Evolutionary conservation across 2,113 vertebrate species (phyloP).

Genomic region (Hylia prasina): DNA sequence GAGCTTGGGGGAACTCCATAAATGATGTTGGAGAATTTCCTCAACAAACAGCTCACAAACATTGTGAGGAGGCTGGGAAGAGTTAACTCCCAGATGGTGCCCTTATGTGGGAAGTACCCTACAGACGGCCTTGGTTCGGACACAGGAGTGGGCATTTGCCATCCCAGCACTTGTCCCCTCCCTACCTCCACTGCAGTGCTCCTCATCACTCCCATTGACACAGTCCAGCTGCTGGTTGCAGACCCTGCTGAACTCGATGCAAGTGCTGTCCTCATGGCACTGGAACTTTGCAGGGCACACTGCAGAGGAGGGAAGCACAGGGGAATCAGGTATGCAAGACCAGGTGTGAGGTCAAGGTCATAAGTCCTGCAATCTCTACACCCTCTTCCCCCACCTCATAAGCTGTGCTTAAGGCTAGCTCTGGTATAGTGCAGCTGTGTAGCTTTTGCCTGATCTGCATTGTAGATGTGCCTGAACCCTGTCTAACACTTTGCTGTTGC

Average conservation of each 20-base stretch:
- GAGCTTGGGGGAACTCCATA: not conserved
- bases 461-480: not conserved
- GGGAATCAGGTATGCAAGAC: not conserved
- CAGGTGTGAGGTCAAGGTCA: not conserved
- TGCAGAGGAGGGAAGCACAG: not conserved
- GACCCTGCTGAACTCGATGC: slow-evolving; percentile 82
- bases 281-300: slow-evolving; percentile 88
- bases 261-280: slow-evolving; percentile 84
- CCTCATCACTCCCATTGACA: slow-evolving; percentile 78
- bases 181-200: slow-evolving; percentile 82
- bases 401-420: not conserved
- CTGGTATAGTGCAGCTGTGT: not conserved
- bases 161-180: not conserved
- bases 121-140: not conserved
- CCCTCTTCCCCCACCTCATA: not conserved
- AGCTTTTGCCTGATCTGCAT: not conserved
- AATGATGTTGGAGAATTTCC: not conserved
- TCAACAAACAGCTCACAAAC: not conserved
- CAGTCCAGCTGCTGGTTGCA: slow-evolving; percentile 86
- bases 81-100: not conserved
- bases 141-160: not conserved
- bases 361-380: not conserved
- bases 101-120: not conserved
- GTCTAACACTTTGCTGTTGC: not conserved
- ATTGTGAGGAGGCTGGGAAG: not conserved